phyloP scores from a whole-genome alignment of 2,888 invertebrate genomes.

The Acrobasis suavella region DNA sequence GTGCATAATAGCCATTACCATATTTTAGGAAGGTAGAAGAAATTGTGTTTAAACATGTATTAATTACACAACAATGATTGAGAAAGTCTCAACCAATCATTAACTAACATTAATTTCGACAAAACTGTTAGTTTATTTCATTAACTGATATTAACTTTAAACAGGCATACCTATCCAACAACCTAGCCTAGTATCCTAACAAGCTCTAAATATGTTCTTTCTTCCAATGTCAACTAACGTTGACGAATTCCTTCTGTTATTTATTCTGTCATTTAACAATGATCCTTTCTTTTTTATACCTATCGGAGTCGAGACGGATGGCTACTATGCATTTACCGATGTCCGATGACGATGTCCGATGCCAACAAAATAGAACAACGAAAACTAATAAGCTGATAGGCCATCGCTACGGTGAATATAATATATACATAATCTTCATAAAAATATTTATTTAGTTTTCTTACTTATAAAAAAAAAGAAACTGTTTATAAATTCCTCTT shows the following conservation, averaged over 20 bases:
- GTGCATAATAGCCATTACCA: too few relatives aligned
- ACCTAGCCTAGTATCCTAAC: too few relatives aligned
- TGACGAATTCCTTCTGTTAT: not conserved
- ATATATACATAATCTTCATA: not conserved
- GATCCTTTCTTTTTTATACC: constrained; percentile 11
- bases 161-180: too few relatives aligned
- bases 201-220: not conserved
- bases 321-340: not conserved
- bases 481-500: not conserved
- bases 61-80: too few relatives aligned
- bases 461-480: not conserved
- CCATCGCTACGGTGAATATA: constrained; percentile 11
- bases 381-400: not conserved
- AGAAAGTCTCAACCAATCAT: too few relatives aligned
- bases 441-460: not conserved
- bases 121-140: too few relatives aligned
- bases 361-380: constrained; percentile 7
- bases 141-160: too few relatives aligned
- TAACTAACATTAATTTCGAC: too few relatives aligned
- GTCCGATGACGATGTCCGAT: constrained; percentile 9
- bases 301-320: constrained; percentile 14
- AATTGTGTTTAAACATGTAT: too few relatives aligned
- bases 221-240: not conserved
- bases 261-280: constrained; percentile 3
- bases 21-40: too few relatives aligned